Evolutionary conservation across 2,113 vertebrate species (phyloP), one percentile per base, ranked within the genome.

Genomic region (Plecturocebus donacophilus): DNA sequence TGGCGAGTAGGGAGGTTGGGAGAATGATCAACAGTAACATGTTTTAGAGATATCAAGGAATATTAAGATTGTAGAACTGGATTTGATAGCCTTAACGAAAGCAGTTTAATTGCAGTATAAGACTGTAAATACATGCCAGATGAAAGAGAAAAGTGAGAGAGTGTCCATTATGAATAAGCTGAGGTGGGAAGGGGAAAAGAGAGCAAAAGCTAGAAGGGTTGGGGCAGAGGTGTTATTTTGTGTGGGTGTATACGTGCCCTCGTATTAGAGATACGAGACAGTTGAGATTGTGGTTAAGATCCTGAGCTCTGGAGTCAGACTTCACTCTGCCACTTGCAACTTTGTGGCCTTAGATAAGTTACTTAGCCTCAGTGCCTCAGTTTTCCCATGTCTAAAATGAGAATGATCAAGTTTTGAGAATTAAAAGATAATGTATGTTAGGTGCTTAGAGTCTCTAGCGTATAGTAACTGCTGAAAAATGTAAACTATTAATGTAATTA

Each of bases 381-480:
- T 95, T 96, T 87, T 7, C 30, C n/a, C 16, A 13, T 64, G 58
- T 47, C 86, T 76, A 32, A 90, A 77, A 77, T 87, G 85, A 10
- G 20, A 94, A 71, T 93, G 64, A 87, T 56, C n/a, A 92, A 47
- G 23, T 90, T 87, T 87, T 93, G 68, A 93, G 76, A 87, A 71
- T 95, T 90, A 90, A 92, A 71, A 87, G 66, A 42, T 54, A 73
- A 82, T 71, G 21, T 20, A 45, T 35, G 23, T 66, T 95, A 83
- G 81, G 21, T 49, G 7, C 86, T 95, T 83, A 85, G 84, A 85
- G 70, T 91, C 87, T 21, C 13, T 80, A 79, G 21, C 17, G 10
- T 91, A 66, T 1, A 90, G 14, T 95, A 95, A 87, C 27, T 96
- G 54, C 66, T 89, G 4, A 93, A 82, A 93, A 77, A 87, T 94